A percentile compares a stretch with the other conserved stretches of the same genome.
phyloP scores from a whole-genome alignment of 2,797 vertebrate genomes.

The Austrolebias charrua region DNA sequence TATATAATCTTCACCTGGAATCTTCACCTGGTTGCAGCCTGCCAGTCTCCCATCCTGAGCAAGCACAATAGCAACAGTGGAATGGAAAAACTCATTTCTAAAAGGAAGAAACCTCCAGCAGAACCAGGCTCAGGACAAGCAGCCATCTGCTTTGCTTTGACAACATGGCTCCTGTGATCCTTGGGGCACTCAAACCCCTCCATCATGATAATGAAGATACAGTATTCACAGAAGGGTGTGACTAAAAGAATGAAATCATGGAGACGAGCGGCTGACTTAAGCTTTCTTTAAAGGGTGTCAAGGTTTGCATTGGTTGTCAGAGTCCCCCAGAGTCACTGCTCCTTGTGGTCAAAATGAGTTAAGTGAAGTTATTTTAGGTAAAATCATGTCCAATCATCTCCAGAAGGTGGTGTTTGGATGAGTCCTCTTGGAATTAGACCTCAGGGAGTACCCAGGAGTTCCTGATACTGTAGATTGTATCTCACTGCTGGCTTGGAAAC shows the following conservation, averaged over 20 bases:
- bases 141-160: no score
- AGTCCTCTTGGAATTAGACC: background rate
- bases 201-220: background rate
- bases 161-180: background rate
- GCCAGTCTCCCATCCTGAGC: no score
- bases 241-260: no score
- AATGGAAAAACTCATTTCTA: no score
- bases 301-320: background rate
- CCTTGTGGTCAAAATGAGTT: background rate
- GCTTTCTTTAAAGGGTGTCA: no score
- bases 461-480: background rate
- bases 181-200: background rate
- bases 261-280: no score
- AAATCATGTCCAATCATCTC: background rate
- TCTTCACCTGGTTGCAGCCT: no score
- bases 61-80: no score
- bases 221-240: background rate
- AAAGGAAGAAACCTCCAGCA: no score
- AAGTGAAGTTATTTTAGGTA: background rate
- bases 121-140: no score
- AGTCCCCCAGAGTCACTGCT: background rate
- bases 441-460: background rate
- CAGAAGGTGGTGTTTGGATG: background rate
- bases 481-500: background rate
- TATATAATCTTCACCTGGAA: no score